A percentile compares a stretch with the other conserved stretches of the same genome.
Evolutionary conservation across 2,888 invertebrate species (phyloP).

Genomic region (Polylopha cassiicola): DNA sequence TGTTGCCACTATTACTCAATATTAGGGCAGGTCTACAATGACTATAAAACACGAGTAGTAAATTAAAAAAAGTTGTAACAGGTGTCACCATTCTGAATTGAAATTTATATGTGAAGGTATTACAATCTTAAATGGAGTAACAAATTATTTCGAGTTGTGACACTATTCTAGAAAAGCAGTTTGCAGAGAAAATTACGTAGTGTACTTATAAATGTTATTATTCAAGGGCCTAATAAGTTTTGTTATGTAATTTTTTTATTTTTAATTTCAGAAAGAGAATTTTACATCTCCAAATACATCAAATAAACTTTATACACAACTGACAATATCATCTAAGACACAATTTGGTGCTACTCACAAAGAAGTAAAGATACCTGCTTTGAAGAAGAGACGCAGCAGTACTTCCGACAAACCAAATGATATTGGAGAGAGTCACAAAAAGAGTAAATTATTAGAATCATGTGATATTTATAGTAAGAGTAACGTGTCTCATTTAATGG

Average conservation of each 20-base stretch:
- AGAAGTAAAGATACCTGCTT: constrained; percentile 56
- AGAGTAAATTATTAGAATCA: constrained; percentile 55
- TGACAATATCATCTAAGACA: constrained; percentile 66
- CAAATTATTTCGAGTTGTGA: too few relatives aligned
- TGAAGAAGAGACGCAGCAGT: constrained; percentile 68
- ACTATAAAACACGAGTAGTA: too few relatives aligned
- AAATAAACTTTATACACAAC: constrained; percentile 66
- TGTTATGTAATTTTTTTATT: constrained; percentile 6
- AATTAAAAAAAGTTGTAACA: too few relatives aligned
- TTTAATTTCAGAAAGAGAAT: constrained; percentile 59
- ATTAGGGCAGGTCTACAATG: too few relatives aligned
- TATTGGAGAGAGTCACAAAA: constrained; percentile 55
- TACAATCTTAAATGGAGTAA: too few relatives aligned
- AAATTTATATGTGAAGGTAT: too few relatives aligned
- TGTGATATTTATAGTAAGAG: constrained; percentile 62
- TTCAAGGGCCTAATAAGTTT: constrained; percentile 1
- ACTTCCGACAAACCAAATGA: constrained; percentile 71
- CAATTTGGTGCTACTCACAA: constrained; percentile 50
- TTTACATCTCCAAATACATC: constrained; percentile 58
- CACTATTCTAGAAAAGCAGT: too few relatives aligned
- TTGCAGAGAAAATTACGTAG: too few relatives aligned
- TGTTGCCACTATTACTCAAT: too few relatives aligned
- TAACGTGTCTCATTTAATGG: constrained; percentile 43
- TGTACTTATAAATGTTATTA: too few relatives aligned
- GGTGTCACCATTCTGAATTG: too few relatives aligned